Evolutionary conservation across 2,113 vertebrate species (phyloP).

Genomic region (Atherinomorus stipes): DNA sequence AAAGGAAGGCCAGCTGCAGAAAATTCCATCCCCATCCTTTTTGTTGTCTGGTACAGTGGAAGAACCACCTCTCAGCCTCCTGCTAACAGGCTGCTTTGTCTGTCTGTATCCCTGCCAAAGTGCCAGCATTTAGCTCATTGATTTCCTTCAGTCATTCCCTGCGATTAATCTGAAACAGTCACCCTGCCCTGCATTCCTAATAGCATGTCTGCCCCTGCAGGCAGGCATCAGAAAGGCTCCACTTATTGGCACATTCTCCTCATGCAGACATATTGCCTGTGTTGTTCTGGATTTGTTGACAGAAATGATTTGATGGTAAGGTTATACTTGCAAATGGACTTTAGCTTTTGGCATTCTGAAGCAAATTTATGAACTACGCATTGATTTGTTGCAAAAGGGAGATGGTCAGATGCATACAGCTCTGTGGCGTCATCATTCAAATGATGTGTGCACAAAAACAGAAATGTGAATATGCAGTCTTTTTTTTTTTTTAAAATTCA

Average conservation of each 20-base stretch:
- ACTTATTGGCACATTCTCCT: slow-evolving; percentile 21
- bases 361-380: not conserved
- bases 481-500: too few relatives aligned
- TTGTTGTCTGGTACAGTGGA: slow-evolving; percentile 14
- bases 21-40: slow-evolving; percentile 18
- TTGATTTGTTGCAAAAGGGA: not conserved
- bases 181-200: slow-evolving; percentile 41
- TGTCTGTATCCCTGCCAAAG: slow-evolving; percentile 50
- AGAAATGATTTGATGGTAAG: not conserved
- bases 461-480: too few relatives aligned
- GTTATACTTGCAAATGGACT: not conserved
- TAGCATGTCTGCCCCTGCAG: slow-evolving; percentile 18
- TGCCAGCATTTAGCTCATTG: slow-evolving; percentile 66
- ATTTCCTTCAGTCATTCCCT: slow-evolving; percentile 65
- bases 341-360: slow-evolving; percentile 13
- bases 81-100: slow-evolving; percentile 54
- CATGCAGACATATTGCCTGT: not conserved
- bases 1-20: not conserved
- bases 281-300: slow-evolving; percentile 7
- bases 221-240: slow-evolving; percentile 3
- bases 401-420: not conserved
- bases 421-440: not conserved
- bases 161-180: slow-evolving; percentile 64
- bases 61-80: slow-evolving; percentile 48
- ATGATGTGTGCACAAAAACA: not conserved